Evolutionary conservation across 2,797 vertebrate species (phyloP).

Genomic region (Synanceia verrucosa): DNA sequence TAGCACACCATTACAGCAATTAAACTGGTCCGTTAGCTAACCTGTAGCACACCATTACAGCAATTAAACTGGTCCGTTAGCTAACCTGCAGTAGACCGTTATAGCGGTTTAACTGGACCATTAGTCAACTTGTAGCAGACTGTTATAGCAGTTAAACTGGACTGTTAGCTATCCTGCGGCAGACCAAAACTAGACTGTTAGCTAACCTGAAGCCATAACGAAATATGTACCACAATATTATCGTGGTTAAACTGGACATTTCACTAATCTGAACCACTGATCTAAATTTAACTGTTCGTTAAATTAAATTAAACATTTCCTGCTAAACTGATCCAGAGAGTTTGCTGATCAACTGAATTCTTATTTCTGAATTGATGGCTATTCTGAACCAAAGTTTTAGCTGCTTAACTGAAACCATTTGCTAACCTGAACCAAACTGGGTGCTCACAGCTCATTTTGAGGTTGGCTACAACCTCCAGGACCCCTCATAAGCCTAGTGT

Average conservation of each 20-base stretch:
- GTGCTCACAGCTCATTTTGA: background rate
- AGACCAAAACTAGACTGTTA: background rate
- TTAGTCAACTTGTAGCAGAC: no score
- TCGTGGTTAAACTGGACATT: background rate
- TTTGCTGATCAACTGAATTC: background rate
- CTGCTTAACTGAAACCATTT: background rate
- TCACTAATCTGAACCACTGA: background rate
- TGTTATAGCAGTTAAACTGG: no score
- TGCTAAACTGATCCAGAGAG: background rate
- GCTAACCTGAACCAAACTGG: no score
- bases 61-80: no score
- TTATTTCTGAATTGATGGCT: background rate
- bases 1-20: rapidly evolving
- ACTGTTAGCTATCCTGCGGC: no score
- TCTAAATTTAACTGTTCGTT: background rate
- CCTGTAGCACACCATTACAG: background rate
- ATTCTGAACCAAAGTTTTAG: background rate
- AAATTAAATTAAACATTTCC: background rate
- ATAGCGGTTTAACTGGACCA: no score
- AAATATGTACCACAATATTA: background rate
- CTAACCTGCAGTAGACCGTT: no score
- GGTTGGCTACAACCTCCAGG: background rate
- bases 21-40: background rate
- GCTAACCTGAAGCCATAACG: no score
- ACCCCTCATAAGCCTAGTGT: background rate